Evolutionary conservation across 2,797 vertebrate genomes (phyloP).

Genomic region (Oryzias dopingdopingensis): DNA sequence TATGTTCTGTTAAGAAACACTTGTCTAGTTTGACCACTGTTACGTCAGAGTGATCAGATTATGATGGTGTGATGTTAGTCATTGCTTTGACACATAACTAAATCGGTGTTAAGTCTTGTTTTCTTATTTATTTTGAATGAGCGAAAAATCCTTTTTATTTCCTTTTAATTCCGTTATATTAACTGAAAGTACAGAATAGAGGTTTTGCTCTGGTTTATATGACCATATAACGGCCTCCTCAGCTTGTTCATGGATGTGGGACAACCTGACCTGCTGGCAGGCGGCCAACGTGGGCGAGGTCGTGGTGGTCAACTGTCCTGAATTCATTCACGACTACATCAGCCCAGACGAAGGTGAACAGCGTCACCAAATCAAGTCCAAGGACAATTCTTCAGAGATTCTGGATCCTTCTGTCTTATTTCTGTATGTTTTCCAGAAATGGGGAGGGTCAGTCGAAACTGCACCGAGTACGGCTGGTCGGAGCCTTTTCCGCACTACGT

Average conservation of each 20-base stretch:
- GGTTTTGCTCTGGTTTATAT: background rate
- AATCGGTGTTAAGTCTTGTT: too few relatives aligned
- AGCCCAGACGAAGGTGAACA: conserved; percentile 82
- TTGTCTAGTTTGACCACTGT: too few relatives aligned
- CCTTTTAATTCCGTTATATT: too few relatives aligned
- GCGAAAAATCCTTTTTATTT: too few relatives aligned
- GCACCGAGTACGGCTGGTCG: conserved; percentile 92
- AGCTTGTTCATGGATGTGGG: conserved; percentile 95
- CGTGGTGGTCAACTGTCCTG: conserved; percentile 87
- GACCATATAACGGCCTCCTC: conserved; percentile 14
- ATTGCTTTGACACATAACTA: too few relatives aligned
- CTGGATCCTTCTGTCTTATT: background rate
- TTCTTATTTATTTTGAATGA: too few relatives aligned
- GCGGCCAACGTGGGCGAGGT: conserved; percentile 83
- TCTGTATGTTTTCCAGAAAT: conserved; percentile 60
- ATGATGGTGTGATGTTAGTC: too few relatives aligned
- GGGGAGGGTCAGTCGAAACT: conserved; percentile 89
- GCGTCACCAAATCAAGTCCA: background rate
- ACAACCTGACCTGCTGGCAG: conserved; percentile 96
- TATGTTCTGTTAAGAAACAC: too few relatives aligned
- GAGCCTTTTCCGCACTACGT: conserved; percentile 92
- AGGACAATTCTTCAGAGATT: background rate
- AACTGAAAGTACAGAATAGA: too few relatives aligned
- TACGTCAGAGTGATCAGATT: too few relatives aligned
- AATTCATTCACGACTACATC: conserved; percentile 84